Conservation (phyloP, 2,113 vertebrate species). For the Platichthys stellatus region DNA sequence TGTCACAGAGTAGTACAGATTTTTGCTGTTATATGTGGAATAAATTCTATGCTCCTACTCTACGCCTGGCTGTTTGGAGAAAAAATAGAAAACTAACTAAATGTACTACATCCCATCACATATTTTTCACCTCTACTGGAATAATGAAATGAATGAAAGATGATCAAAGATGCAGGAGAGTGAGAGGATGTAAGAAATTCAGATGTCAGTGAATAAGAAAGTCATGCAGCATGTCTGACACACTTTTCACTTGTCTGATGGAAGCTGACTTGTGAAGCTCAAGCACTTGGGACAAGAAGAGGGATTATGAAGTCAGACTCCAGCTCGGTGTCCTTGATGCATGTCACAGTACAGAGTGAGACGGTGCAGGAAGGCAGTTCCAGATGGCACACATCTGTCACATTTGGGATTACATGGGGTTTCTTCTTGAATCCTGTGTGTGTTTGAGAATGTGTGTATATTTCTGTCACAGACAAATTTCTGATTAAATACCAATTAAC, state of each 20-base stretch:
- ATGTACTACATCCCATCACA: too few species aligned
- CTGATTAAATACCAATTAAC: neutral
- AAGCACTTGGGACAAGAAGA: constrained; percentile 32
- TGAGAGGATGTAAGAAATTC: too few species aligned
- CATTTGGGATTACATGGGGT: constrained; percentile 8
- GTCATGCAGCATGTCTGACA: neutral
- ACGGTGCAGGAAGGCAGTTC: constrained; percentile 26
- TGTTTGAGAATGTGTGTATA: neutral
- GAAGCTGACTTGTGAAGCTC: neutral
- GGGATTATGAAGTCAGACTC: constrained; percentile 35
- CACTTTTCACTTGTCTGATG: too few species aligned
- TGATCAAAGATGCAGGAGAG: too few species aligned
- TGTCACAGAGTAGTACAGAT: too few species aligned
- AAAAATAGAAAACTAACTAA: too few species aligned
- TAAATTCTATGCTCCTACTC: too few species aligned
- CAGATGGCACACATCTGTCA: constrained; percentile 66
- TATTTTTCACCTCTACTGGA: too few species aligned
- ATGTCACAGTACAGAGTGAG: constrained; percentile 11
- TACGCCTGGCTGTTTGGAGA: too few species aligned
- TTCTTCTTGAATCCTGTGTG: constrained; percentile 32
- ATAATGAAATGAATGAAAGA: too few species aligned
- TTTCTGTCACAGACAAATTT: neutral
- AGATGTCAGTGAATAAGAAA: neutral
- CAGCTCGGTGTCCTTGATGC: constrained; percentile 21
- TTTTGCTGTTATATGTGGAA: too few species aligned